Base-by-base conservation (phyloP, 2,113 vertebrate genomes). In the Talpa occidentalis region DNA sequence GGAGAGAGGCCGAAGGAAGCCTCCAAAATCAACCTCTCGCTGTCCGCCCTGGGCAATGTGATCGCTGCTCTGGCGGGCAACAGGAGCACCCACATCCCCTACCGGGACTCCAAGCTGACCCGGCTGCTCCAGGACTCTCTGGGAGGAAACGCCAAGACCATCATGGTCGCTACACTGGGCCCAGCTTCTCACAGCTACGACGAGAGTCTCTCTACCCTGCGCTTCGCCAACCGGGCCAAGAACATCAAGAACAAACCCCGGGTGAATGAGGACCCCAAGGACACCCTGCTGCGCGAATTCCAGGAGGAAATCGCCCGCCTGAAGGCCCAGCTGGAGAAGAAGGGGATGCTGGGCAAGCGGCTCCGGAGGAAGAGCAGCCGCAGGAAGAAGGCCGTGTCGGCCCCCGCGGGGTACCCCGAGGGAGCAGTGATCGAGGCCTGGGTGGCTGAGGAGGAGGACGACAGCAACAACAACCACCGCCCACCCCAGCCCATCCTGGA, bases 31-130 rank as follows among this genome's bases (percentile, higher is more conserved):
- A 99, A 99, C 98, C 98, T 99, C 67, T 99, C 99, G 3, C 99
- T 99, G 30, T 99, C 99, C 0, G 99, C 99, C 1, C 96, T 99
- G 98, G 99, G 99, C 94, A 99, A 99, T 0, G 99, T 99, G 84
- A 99, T 99, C n/a, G 99, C 99, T 0, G 99, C 99, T 3, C 98
- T 99, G 64, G 99, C 99, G 12, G 99, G 99, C 4, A 99, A 98
- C 42, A 99, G 98, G 90, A 99, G 99, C 98, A 99, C 99, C 2
- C 99, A 99, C 91, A 97, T 99, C 73, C 99, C 99, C 0, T 99
- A 99, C 98, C 98, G 99, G 96, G 99, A 99, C 98, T 99, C 99
- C 97, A 99, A 99, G 93, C 99, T 99, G 62, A 99, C 99, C 90
- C 99, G 99, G 69, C 96, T 99, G 96, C 98, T 99, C 90, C 99